Evolutionary conservation across 2,113 vertebrate genomes (phyloP), one percentile per base, ranked within the genome.

Genomic region (Ageneiosus marmoratus): DNA sequence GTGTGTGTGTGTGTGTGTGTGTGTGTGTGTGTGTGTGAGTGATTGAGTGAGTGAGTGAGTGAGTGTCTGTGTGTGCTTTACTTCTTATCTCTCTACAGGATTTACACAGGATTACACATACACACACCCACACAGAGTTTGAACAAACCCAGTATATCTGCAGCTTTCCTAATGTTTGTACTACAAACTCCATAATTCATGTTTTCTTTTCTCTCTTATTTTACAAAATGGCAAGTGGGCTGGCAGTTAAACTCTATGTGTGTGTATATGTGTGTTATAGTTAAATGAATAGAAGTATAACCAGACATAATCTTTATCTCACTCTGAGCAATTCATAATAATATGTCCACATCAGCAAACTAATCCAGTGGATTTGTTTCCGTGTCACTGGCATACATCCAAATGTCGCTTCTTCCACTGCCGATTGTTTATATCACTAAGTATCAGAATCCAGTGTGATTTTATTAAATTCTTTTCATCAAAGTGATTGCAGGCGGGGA

Each of bases 341-440:
- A 84, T 86, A 55, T 86, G 51, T 79, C 62, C 29, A 86, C 74
- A 86, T 86, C 82, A 86, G 58, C 80, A 72, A 80, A 81, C 55
- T 86, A 78, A 89, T 84, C 69, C 81, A 12, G 20, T 9, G n/a
- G 72, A 83, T 87, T 85, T 77, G 83, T 55, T 73, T 73, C 24
- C 63, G 85, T 86, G 79, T 83, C 79, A 81, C 48, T 58, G 76
- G 56, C 55, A 58, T 76, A 65, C 12, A 32, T 70, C 44, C 10
- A 9, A n/a, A 9, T 22, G 9, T 18, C 2, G 24, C 5, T 50
- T 73, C n/a, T 16, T 70, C 11, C 67, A 46, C 22, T 13, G 46
- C 8, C 24, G 37, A 70, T 46, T 70, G 63, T 7, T 29, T 27
- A 18, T 32, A 5, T 63, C 53, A 55, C 48, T 12, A 50, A 1